phyloP scores from a whole-genome alignment of 2,888 invertebrate genomes.

The Sympetrum striolatum region DNA sequence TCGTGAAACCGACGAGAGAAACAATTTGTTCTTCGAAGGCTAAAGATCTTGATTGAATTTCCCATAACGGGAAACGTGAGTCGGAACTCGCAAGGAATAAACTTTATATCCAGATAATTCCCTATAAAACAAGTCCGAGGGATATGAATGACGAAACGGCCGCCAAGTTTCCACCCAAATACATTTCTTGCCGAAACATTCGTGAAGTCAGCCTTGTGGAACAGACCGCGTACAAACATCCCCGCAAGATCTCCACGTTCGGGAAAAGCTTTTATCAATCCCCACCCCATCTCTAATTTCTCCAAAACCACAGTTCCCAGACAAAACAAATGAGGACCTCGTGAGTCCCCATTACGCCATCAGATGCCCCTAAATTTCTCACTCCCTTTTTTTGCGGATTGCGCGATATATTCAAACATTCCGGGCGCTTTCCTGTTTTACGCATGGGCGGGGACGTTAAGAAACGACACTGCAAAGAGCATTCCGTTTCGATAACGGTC shows the following conservation, averaged over 20 bases:
- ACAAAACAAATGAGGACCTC: slow-evolving; percentile 11
- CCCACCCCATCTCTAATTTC: neutral
- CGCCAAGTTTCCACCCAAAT: neutral
- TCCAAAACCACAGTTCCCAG: neutral
- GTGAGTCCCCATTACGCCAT: slow-evolving; percentile 16
- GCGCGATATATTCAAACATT: neutral
- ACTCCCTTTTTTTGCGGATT: neutral
- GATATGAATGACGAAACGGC: slow-evolving; percentile 1
- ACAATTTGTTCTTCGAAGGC: no score
- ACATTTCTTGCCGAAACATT: neutral
- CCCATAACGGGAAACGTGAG: neutral
- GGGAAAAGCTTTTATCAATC: slow-evolving; percentile 20
- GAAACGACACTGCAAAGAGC: neutral
- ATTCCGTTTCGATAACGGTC: neutral
- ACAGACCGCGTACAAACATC: neutral
- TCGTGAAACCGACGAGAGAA: no score
- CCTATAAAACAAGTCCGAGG: neutral
- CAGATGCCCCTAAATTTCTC: neutral
- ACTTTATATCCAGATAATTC: neutral
- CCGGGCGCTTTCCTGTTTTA: slow-evolving; percentile 17
- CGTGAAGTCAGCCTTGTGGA: slow-evolving; percentile 3
- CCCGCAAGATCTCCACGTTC: neutral
- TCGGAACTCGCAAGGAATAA: neutral
- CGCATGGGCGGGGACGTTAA: slow-evolving; percentile 5
- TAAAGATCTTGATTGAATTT: neutral